Evolutionary conservation across 2,113 vertebrate genomes (phyloP), one percentile per base, ranked within the genome.

Genomic region (Trichomycterus rosablanca): DNA sequence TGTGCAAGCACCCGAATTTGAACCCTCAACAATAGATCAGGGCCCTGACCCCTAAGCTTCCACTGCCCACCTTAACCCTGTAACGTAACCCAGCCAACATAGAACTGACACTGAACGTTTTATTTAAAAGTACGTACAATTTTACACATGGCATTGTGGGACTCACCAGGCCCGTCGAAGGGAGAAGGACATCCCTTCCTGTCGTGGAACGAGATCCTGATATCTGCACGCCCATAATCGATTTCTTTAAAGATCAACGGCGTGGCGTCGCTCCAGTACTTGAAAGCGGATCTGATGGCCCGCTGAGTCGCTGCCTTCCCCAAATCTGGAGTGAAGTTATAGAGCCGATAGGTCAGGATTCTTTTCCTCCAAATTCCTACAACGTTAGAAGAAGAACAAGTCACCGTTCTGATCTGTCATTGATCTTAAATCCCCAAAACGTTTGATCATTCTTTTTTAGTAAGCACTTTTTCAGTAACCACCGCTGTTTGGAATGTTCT

Each of bases 321-420:
- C 73, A 95, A 80, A 69, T 88, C 90, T 2, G 89, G 86, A 0
- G 88, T 91, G 74, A 88, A 81, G 73, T 86, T 91, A 61, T 89
- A 65, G 73, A 95, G 86, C 15, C 79, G 86, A 62, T 91, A 95
- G 1, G 91, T 91, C 70, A 94, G 75, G 62, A 73, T 83, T 71
- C 62, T 89, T 75, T 89, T 93, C 52, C 81, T 88, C 93, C 93
- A 95, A 1, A 59, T 82, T 48, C 89, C 92, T 93, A 69, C 32
- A 59, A 37, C 7, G 8, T 14, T 14, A 11, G 14, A n/a, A n/a
- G 3, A 11, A 40, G 2, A 40, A 3, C 34, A 10, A 10, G 30
- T 34, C 14, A 37, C n/a, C n/a, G n/a, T n/a, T n/a, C n/a, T n/a
- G n/a, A n/a, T n/a, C n/a, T n/a, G n/a, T n/a, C n/a, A n/a, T n/a